phyloP scores from a whole-genome alignment of 2,113 vertebrate species.

The Paradoxurus hermaphroditus region DNA sequence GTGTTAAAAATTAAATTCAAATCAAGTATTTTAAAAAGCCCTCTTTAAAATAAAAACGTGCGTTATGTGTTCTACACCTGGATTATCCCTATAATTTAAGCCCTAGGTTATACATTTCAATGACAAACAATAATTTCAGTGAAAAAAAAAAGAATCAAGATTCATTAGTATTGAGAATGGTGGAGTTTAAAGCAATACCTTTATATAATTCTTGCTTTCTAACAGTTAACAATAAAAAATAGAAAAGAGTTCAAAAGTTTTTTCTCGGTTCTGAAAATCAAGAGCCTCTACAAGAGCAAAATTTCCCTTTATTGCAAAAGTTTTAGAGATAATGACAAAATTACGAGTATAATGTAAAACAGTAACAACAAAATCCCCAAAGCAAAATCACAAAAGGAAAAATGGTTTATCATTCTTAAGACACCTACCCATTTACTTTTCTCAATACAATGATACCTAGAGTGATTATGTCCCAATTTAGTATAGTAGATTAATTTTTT shows the following conservation, averaged over 20 bases:
- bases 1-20: slow-evolving; percentile 28
- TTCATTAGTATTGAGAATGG: not conserved
- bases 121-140: not conserved
- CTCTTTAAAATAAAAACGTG: not conserved
- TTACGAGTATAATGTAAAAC: not conserved
- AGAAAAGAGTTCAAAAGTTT: not conserved
- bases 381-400: not conserved
- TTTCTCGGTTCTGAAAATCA: slow-evolving; percentile 14
- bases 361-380: not conserved
- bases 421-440: not conserved
- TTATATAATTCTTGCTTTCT: not conserved
- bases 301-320: not conserved
- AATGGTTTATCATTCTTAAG: not conserved
- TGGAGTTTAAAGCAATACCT: not conserved
- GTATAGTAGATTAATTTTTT: not conserved
- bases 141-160: not conserved
- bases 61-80: not conserved
- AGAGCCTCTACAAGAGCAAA: not conserved
- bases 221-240: not conserved
- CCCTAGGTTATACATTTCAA: not conserved
- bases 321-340: slow-evolving; percentile 3
- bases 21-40: slow-evolving; percentile 41
- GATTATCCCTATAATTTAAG: not conserved
- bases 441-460: not conserved
- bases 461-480: not conserved